A percentile compares a stretch with the other conserved stretches of the same genome.
Evolutionary conservation across 2,113 vertebrate species (phyloP).

Genomic region (Okapia johnstoni): DNA sequence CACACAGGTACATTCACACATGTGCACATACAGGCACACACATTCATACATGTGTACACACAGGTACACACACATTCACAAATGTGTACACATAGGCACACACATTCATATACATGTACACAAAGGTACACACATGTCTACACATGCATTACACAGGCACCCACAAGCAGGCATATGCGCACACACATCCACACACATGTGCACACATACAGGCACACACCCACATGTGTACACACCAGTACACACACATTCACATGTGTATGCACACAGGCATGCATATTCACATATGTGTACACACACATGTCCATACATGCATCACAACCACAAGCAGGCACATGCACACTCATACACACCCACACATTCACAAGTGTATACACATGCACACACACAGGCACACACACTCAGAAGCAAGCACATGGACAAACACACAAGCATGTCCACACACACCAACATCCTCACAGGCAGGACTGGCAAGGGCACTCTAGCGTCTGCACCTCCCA

Average conservation of each 20-base stretch:
- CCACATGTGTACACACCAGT: rapidly evolving
- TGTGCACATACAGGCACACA: neutral
- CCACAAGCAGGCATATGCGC: no score
- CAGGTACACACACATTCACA: neutral
- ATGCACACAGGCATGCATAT: rapidly evolving
- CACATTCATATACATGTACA: neutral
- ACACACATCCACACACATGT: no score
- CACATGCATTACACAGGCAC: neutral
- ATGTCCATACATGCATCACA: neutral
- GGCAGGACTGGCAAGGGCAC: neutral
- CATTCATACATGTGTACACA: neutral
- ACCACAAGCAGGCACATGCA: neutral
- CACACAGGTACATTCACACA: no score
- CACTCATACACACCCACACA: neutral
- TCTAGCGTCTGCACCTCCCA: neutral
- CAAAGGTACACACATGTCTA: neutral
- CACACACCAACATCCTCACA: neutral
- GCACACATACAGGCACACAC: neutral
- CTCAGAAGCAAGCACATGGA: neutral
- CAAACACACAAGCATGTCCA: neutral
- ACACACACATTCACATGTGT: neutral
- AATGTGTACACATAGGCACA: neutral
- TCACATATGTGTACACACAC: neutral
- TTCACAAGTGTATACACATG: neutral
- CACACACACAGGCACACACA: neutral